A percentile compares a stretch with the other conserved stretches of the same genome.
Evolutionary conservation across 2,888 invertebrate genomes (phyloP).

Genomic region (Busseola fusca): DNA sequence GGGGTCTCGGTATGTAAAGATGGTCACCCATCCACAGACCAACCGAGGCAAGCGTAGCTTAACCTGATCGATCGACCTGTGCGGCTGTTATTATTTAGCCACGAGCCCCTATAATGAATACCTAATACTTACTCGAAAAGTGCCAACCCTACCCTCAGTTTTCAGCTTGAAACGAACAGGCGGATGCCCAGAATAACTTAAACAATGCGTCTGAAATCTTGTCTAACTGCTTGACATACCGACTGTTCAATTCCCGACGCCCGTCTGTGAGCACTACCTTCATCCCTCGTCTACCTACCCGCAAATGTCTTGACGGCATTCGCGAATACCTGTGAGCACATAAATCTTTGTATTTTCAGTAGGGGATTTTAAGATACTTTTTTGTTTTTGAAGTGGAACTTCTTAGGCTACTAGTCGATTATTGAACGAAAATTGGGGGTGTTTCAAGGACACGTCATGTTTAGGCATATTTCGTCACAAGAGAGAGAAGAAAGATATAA

Average conservation of each 20-base stretch:
- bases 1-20: too few species aligned
- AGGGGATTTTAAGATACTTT: background rate
- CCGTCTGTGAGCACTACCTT: slow-evolving; percentile 51
- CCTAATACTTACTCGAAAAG: background rate
- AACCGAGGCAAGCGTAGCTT: too few species aligned
- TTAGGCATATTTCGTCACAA: background rate
- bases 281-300: slow-evolving; percentile 5
- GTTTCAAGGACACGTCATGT: background rate
- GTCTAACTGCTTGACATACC: slow-evolving; percentile 86
- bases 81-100: too few species aligned
- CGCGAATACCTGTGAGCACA: slow-evolving; percentile 32
- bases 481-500: background rate
- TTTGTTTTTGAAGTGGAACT: background rate
- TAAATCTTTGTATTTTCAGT: slow-evolving; percentile 8
- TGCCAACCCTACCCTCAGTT: slow-evolving; percentile 70
- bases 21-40: too few species aligned
- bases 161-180: slow-evolving; percentile 73
- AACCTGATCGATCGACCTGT: too few species aligned
- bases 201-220: slow-evolving; percentile 87
- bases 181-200: slow-evolving; percentile 82
- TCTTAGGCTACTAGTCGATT: background rate
- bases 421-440: background rate
- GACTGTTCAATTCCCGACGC: slow-evolving; percentile 74
- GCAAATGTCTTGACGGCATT: slow-evolving; percentile 40
- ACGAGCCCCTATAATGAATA: too few species aligned